phyloP scores from a whole-genome alignment of 1,140 invertebrate genomes.

The Teleogryllus occipitalis region DNA sequence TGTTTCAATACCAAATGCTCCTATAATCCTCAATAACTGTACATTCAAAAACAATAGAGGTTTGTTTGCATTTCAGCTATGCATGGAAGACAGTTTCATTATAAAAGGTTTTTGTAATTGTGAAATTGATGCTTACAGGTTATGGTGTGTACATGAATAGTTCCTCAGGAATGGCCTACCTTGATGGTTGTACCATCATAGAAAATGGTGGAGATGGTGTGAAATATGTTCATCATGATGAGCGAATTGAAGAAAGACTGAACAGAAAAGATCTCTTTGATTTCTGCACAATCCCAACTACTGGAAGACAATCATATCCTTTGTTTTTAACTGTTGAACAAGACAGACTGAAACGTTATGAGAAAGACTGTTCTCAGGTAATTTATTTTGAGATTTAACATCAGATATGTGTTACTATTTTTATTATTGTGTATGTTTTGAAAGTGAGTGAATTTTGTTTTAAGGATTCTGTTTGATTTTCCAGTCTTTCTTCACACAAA shows the following conservation, averaged over 20 bases:
- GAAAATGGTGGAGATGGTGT: constrained; percentile 82
- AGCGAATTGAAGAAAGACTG: constrained; percentile 55
- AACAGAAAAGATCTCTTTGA: constrained; percentile 67
- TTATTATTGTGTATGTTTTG: no score
- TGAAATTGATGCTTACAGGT: constrained; percentile 40
- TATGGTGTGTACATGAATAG: constrained; percentile 86
- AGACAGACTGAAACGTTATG: constrained; percentile 53
- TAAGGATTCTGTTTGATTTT: constrained; percentile 25
- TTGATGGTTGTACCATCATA: constrained; percentile 61
- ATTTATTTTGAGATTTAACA: background rate
- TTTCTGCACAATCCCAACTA: constrained; percentile 73
- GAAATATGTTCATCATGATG: constrained; percentile 72
- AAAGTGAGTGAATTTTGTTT: no score
- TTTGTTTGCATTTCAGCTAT: constrained; percentile 31
- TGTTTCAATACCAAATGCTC: constrained; percentile 73
- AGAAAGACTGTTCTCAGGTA: constrained; percentile 62
- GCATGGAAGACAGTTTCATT: background rate
- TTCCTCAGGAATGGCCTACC: constrained; percentile 61
- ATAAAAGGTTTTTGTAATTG: background rate
- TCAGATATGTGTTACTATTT: no score
- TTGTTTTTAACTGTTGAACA: constrained; percentile 68
- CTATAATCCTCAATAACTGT: constrained; percentile 69
- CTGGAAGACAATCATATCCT: constrained; percentile 73
- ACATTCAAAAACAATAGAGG: constrained; percentile 74
- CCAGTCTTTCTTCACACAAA: constrained; percentile 60